phyloP scores from a whole-genome alignment of 2,888 invertebrate species.

The Caradrina kadenii region DNA sequence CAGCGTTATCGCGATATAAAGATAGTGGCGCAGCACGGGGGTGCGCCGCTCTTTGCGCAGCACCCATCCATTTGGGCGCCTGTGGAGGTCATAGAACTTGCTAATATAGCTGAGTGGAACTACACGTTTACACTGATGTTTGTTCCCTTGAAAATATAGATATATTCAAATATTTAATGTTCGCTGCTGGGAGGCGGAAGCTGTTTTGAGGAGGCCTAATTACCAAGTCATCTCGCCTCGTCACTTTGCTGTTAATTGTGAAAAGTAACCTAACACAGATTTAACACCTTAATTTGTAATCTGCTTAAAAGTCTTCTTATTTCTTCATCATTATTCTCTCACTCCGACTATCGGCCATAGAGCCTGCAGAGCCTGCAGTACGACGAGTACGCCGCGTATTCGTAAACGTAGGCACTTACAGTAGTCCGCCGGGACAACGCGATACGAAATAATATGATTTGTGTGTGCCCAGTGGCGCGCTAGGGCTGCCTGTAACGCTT shows the following conservation, averaged over 20 bases:
- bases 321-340: background rate
- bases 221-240: background rate
- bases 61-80: constrained; percentile 39
- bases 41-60: constrained; percentile 39
- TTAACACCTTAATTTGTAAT: too few relatives aligned
- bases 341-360: background rate
- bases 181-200: background rate
- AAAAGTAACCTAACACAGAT: too few relatives aligned
- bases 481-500: constrained; percentile 35
- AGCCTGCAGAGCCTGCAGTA: constrained; percentile 5
- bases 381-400: constrained; percentile 13
- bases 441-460: constrained; percentile 62
- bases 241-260: background rate
- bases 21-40: constrained; percentile 46
- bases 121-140: background rate
- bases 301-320: background rate
- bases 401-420: constrained; percentile 34
- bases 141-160: background rate
- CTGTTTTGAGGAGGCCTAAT: background rate
- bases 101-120: constrained; percentile 39
- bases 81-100: constrained; percentile 40
- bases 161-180: background rate
- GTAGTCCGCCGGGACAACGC: constrained; percentile 38
- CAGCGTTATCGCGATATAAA: constrained; percentile 42
- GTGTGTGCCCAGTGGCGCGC: constrained; percentile 51